Evolutionary conservation across 2,797 vertebrate species (phyloP).

Genomic region (Falco columbarius): DNA sequence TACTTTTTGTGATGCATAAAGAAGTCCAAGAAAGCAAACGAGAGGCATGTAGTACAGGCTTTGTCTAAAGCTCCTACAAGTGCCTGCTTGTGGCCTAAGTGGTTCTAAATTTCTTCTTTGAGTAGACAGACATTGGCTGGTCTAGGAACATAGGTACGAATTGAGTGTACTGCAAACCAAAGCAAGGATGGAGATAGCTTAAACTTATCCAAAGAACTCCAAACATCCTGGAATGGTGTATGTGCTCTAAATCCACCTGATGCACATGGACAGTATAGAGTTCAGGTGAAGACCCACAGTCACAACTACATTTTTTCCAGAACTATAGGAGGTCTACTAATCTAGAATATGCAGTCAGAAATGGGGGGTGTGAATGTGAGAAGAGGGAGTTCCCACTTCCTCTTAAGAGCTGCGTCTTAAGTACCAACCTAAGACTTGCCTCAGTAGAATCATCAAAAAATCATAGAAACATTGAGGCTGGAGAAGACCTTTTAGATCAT

Average conservation of each 20-base stretch:
- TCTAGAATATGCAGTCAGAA: background rate
- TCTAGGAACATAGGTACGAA: background rate
- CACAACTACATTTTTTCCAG: background rate
- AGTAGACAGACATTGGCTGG: background rate
- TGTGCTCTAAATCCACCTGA: background rate
- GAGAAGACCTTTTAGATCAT: background rate
- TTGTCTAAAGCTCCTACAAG: background rate
- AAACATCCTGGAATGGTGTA: background rate
- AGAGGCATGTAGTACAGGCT: background rate
- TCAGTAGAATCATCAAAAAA: background rate
- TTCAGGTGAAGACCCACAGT: background rate
- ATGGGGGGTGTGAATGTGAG: accelerated
- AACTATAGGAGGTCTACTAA: background rate
- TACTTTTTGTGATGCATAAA: background rate
- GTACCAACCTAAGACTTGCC: background rate
- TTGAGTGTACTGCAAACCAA: background rate
- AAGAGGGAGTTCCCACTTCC: background rate
- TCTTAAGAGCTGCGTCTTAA: accelerated
- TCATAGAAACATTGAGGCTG: background rate
- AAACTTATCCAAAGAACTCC: background rate
- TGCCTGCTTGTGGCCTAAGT: background rate
- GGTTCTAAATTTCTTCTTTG: background rate
- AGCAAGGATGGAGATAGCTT: background rate
- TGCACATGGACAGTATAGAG: accelerated
- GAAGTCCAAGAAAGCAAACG: background rate